Evolutionary conservation across 2,113 vertebrate species (phyloP).

Genomic region (Cyphomyrus plagiostoma): DNA sequence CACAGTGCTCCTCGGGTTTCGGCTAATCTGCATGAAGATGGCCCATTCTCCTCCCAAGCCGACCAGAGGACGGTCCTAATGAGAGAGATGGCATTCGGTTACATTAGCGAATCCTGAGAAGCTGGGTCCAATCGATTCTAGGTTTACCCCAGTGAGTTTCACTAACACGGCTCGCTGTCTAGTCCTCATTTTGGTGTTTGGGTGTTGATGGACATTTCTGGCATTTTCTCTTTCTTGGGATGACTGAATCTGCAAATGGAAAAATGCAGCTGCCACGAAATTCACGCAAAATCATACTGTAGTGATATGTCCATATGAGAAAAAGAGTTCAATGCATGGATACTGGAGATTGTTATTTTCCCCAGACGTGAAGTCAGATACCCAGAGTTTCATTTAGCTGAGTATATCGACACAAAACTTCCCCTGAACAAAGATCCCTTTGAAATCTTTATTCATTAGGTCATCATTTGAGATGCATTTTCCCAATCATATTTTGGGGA

Average conservation of each 20-base stretch:
- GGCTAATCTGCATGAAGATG: constrained; percentile 48
- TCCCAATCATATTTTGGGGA: not conserved
- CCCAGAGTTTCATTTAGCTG: not conserved
- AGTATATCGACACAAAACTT: not conserved
- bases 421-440: not conserved
- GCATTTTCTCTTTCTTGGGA: constrained; percentile 25
- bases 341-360: constrained; percentile 25
- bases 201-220: constrained; percentile 45
- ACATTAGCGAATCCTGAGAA: constrained; percentile 42
- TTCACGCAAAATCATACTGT: constrained; percentile 31
- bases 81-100: constrained; percentile 40
- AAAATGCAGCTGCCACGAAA: constrained; percentile 36
- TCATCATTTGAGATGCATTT: not conserved
- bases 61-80: constrained; percentile 36
- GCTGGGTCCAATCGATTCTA: constrained; percentile 40
- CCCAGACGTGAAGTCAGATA: not conserved
- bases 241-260: constrained; percentile 39
- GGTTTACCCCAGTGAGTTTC: constrained; percentile 47
- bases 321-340: constrained; percentile 26
- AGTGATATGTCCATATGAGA: constrained; percentile 44
- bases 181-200: constrained; percentile 36
- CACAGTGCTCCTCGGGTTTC: constrained; percentile 41
- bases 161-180: constrained; percentile 40
- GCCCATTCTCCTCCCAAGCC: constrained; percentile 31
- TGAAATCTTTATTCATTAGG: not conserved